These are phyloP conservation scores for Zeuzera pyrina DNA, from an alignment of 2,888 invertebrate genomes.

Conservation along the genomic window DNA sequence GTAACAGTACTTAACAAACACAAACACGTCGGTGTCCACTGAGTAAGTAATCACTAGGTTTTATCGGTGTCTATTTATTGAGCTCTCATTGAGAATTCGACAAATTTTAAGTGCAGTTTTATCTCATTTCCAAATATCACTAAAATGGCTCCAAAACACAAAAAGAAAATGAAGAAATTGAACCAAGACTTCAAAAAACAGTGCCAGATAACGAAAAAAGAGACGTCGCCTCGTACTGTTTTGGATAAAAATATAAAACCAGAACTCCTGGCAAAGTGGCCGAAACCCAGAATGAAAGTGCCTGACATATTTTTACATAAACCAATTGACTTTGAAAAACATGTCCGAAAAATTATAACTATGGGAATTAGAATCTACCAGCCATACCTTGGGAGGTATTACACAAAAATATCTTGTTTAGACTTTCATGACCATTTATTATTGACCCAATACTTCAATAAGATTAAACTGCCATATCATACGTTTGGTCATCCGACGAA, in stretches of 20 bases:
- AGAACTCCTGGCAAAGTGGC: slow-evolving; percentile 25
- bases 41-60: no score
- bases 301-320: slow-evolving; percentile 40
- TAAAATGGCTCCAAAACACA: slow-evolving; percentile 11
- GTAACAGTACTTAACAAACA: no score
- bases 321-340: slow-evolving; percentile 24
- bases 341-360: slow-evolving; percentile 25
- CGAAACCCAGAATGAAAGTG: slow-evolving; percentile 26
- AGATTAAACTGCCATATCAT: slow-evolving; percentile 36
- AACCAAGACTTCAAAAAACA: slow-evolving; percentile 15
- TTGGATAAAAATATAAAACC: slow-evolving; percentile 17
- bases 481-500: slow-evolving; percentile 39
- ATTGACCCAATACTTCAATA: slow-evolving; percentile 32
- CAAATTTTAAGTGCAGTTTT: no score
- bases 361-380: slow-evolving; percentile 30
- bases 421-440: slow-evolving; percentile 31
- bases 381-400: slow-evolving; percentile 20
- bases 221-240: slow-evolving; percentile 2
- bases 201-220: slow-evolving; percentile 15
- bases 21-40: no score
- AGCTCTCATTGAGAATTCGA: no score
- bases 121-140: not conserved
- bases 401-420: slow-evolving; percentile 29
- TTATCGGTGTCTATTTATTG: no score
- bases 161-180: slow-evolving; percentile 17